Base-by-base conservation (phyloP, 2,113 vertebrate species). In the Uria aalge region DNA sequence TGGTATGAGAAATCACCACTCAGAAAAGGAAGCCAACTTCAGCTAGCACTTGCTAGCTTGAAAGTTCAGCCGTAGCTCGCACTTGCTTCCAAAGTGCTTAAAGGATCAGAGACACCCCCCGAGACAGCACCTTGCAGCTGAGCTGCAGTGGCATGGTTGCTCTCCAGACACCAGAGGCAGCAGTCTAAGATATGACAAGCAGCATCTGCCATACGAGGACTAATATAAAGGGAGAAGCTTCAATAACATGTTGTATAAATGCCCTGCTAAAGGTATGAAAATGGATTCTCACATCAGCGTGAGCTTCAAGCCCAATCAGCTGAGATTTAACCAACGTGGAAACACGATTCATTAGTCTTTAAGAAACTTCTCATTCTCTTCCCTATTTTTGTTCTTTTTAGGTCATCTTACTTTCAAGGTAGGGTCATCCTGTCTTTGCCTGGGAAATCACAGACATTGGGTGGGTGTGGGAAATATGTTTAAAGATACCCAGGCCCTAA, bases 191-290 rank as follows among this genome's bases (percentile, higher is more conserved):
- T 24, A 30, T 0, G 3, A 66, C 15, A 74, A 93, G 45, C 27
- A 83, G 48, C 47, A 62, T 34, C 36, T 7, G 4, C 50, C 38
- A 40, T 13, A 57, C 2, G 2, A 85, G 32, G 24, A 67, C 19
- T 19, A 29, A 68, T 34, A 47, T 1, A 63, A 83, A 75, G 19
- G 6, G 9, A 36, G 19, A 57, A 86, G 11, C 30, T 89, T 79
- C 0, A 0, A 4, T 19, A 21, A 26, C 27, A 13, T 1, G 2
- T 10, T 82, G 52, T 41, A 11, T 36, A 71, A 87, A 53, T 24
- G 13, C 7, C 24, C 69, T 81, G 50, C 38, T 67, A 68, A n/a
- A 68, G 20, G 22, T 74, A 17, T 53, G 53, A 89, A 86, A 94
- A 17, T 18, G 11, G 18, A 23, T 36, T 38, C 36, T 80, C n/a